Conservation (phyloP, 2,113 vertebrate genomes). For the Channa argus region DNA sequence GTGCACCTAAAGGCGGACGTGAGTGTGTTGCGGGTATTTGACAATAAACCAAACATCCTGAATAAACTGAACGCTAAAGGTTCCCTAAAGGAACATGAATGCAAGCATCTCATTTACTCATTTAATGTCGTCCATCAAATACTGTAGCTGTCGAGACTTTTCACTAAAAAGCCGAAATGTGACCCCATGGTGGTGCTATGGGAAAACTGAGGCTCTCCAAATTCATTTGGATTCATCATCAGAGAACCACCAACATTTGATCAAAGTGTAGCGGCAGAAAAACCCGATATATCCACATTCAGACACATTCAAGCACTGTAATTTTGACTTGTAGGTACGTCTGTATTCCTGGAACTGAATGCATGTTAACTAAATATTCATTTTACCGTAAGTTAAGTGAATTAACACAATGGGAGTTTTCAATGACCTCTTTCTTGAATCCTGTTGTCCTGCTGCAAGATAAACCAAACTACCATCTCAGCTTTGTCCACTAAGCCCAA, state of each 20-base stretch:
- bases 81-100: neutral
- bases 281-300: too few relatives aligned
- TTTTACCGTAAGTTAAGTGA: too few relatives aligned
- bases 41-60: neutral
- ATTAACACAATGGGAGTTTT: neutral
- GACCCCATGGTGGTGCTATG: neutral
- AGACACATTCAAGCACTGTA: too few relatives aligned
- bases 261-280: neutral
- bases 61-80: neutral
- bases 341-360: too few relatives aligned
- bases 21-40: neutral
- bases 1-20: neutral
- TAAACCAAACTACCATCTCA: neutral
- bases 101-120: too few relatives aligned
- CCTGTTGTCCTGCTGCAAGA: neutral
- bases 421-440: neutral
- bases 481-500: neutral
- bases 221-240: neutral
- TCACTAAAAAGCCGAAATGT: neutral
- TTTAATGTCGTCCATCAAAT: neutral
- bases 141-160: neutral
- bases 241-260: neutral
- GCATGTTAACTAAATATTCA: too few relatives aligned
- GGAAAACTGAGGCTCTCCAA: neutral
- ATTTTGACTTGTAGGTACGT: too few relatives aligned